These are phyloP conservation scores for Leucophenga montana DNA, from an alignment of 2,888 invertebrate species.

Conservation along the genomic window DNA sequence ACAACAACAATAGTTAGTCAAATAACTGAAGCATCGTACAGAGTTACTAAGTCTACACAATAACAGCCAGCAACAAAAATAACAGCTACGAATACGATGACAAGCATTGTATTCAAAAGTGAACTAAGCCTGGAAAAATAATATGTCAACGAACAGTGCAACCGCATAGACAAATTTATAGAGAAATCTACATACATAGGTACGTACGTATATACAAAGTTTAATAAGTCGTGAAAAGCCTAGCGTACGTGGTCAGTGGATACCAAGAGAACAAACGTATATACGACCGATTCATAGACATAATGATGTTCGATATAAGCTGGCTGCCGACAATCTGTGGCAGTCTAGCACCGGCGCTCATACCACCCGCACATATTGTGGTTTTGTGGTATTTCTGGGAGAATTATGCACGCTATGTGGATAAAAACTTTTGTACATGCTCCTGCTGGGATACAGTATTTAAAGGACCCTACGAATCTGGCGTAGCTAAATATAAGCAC, in stretches of 20 bases:
- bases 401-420: conserved; percentile 79
- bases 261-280: neutral
- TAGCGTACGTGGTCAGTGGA: neutral
- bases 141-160: too few species aligned
- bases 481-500: conserved; percentile 81
- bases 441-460: conserved; percentile 86
- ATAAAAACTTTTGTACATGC: conserved; percentile 79
- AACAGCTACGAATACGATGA: too few species aligned
- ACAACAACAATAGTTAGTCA: neutral
- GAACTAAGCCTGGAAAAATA: too few species aligned
- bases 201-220: conserved; percentile 17
- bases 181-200: neutral
- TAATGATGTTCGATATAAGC: conserved; percentile 69
- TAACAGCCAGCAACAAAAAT: neutral
- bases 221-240: neutral
- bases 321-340: conserved; percentile 73
- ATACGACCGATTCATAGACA: conserved; percentile 13
- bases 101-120: too few species aligned
- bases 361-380: conserved; percentile 78
- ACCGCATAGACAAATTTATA: too few species aligned
- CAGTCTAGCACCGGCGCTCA: conserved; percentile 73
- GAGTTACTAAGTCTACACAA: neutral
- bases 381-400: conserved; percentile 80
- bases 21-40: neutral
- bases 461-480: conserved; percentile 82